Evolutionary conservation across 2,888 invertebrate genomes (phyloP), one percentile per base, ranked within the genome.

Genomic region (Cheilosia impressa): DNA sequence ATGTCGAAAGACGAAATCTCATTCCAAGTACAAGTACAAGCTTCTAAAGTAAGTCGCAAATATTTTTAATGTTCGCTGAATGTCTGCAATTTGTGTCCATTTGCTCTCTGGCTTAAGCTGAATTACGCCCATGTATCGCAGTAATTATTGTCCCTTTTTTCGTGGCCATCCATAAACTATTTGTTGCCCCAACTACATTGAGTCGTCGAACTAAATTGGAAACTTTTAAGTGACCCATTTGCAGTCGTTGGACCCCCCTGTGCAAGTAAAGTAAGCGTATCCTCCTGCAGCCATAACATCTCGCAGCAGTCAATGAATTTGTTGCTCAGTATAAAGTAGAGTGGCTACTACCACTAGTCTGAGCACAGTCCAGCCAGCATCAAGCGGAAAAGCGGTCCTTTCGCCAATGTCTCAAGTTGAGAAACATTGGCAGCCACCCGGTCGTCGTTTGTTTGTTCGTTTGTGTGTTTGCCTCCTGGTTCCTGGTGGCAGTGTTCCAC

Each of bases 401-500:
- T 53, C 19, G 41, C 22, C 45, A 53, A 72, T 66, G 72, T 71
- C 65, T 71, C 60, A 31, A 80, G 80, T 50, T 43, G 24, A 73
- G 66, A 19, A 71, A 34, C 1, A 58, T 43, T 53, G 31, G 9
- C 19, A 24, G 62, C 22, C 50, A n/a, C 19, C n/a, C 47, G 60
- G 45, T 68, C 34, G 24, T 24, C 43, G 27, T 53, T 77, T 78
- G 52, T 52, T 77, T 77, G 58, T 75, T 63, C 75, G 52, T 76
- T 76, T 76, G 75, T 19, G 27, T 69, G 60, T 62, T 71, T 55
- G 55, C 80, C 75, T 81, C 57, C 68, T 62, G 55, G 41, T 60
- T 81, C 62, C 68, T 62, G 55, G 47, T 65, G 60, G 81, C 62
- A 71, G 71, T 77, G 81, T 85, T 77, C 81, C 58, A 81, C 85